Conservation (phyloP, 2,888 invertebrate genomes). For the Drosophila flavopinicola region DNA sequence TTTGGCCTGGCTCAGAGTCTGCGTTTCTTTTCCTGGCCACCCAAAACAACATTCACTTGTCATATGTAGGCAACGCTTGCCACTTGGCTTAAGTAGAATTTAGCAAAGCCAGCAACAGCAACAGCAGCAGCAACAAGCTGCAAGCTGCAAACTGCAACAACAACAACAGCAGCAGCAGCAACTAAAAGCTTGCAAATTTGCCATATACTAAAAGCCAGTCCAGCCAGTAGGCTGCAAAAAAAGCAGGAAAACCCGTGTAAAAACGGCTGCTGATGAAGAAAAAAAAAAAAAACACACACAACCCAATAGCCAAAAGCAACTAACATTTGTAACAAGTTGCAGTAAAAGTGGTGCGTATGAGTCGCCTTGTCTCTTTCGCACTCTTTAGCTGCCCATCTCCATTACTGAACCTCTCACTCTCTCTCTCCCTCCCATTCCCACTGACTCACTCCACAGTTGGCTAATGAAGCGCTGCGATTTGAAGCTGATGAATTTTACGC, state of each 20-base stretch:
- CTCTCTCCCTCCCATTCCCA: background rate
- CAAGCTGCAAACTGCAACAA: slow-evolving; percentile 4
- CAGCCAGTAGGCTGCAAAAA: slow-evolving; percentile 37
- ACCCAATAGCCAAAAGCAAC: slow-evolving; percentile 35
- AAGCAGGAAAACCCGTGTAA: slow-evolving; percentile 45
- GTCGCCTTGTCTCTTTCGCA: slow-evolving; percentile 30
- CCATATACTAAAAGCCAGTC: slow-evolving; percentile 50
- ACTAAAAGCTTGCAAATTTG: slow-evolving; percentile 45
- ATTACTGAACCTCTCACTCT: slow-evolving; percentile 1
- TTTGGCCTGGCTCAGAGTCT: slow-evolving; percentile 18
- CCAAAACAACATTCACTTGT: slow-evolving; percentile 74
- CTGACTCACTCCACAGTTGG: slow-evolving; percentile 14
- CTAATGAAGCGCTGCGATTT: slow-evolving; percentile 50
- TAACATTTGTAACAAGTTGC: slow-evolving; percentile 62
- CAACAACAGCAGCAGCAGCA: slow-evolving; percentile 19
- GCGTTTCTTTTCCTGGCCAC: slow-evolving; percentile 60
- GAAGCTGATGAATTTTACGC: slow-evolving; percentile 58
- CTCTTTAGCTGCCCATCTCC: slow-evolving; percentile 2
- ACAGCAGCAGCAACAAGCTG: background rate
- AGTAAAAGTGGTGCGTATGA: slow-evolving; percentile 64
- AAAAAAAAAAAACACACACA: background rate
- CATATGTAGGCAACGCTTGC: slow-evolving; percentile 52
- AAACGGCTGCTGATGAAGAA: slow-evolving; percentile 19
- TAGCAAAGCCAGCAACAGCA: slow-evolving; percentile 21
- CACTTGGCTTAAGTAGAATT: slow-evolving; percentile 68